Conservation (phyloP, 53 echinoderm and acorn worm species). For the Astropecten irregularis region DNA sequence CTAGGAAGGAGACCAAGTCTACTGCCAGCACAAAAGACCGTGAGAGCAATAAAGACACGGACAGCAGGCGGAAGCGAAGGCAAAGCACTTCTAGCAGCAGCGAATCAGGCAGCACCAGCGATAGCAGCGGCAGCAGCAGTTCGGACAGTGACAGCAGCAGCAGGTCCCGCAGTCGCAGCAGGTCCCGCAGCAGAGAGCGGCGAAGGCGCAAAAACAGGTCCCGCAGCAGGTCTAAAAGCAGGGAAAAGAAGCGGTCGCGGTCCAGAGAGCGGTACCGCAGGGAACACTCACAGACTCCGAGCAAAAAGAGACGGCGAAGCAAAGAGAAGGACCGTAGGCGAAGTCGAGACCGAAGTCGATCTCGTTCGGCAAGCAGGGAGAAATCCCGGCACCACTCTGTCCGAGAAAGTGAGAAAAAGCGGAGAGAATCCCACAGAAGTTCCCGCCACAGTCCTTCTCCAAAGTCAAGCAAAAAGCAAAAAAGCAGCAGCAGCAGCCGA, state of each 20-base stretch:
- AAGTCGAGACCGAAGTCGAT: slow-evolving; percentile 43
- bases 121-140: slow-evolving; percentile 19
- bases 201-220: slow-evolving; percentile 30
- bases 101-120: slow-evolving; percentile 41
- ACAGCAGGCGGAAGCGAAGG: not conserved
- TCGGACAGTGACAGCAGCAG: slow-evolving; percentile 32
- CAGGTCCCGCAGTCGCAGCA: slow-evolving; percentile 29
- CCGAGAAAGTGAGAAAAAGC: slow-evolving; percentile 11
- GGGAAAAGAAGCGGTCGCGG: slow-evolving; percentile 31
- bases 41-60: not conserved
- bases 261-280: slow-evolving; percentile 18
- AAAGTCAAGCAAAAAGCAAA: slow-evolving; percentile 26
- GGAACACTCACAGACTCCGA: slow-evolving; percentile 20
- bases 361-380: not conserved
- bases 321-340: slow-evolving; percentile 26
- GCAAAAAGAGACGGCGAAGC: slow-evolving; percentile 35
- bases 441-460: slow-evolving; percentile 43
- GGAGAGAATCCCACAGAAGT: slow-evolving; percentile 34
- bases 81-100: slow-evolving; percentile 11
- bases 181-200: slow-evolving; percentile 53
- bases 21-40: not conserved
- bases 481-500: slow-evolving; percentile 39
- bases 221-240: slow-evolving; percentile 41
- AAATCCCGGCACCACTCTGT: slow-evolving; percentile 40
- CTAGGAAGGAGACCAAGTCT: slow-evolving; percentile 10